Evolutionary conservation across 2,113 vertebrate species (phyloP).

Genomic region (Zapornia atra): DNA sequence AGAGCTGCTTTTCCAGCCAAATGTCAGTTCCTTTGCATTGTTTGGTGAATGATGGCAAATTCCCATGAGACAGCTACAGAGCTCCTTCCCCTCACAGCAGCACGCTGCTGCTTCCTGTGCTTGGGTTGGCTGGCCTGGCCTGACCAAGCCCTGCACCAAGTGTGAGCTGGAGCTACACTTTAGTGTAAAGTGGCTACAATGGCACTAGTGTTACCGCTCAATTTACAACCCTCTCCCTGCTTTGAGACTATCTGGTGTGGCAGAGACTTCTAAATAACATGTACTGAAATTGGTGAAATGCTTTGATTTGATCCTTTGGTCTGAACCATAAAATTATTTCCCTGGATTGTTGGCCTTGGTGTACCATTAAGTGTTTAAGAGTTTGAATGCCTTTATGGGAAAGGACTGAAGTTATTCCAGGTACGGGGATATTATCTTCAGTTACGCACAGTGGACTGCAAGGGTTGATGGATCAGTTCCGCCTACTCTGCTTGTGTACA

Average conservation of each 20-base stretch:
- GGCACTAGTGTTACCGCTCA: neutral
- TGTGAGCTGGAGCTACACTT: neutral
- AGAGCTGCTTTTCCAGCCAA: neutral
- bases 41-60: neutral
- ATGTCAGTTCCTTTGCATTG: fast-evolving
- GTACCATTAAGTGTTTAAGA: neutral
- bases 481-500: slow-evolving; percentile 20
- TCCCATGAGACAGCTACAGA: fast-evolving
- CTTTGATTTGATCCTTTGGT: neutral
- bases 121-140: neutral
- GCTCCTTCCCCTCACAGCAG: neutral
- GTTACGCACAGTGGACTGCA: neutral
- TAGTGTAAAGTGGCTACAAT: neutral
- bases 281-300: neutral
- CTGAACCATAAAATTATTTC: slow-evolving; percentile 17
- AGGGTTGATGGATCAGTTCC: neutral
- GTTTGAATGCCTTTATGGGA: neutral
- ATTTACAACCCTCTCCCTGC: neutral
- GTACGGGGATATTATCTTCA: neutral
- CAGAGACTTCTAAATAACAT: neutral
- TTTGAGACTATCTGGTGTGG: neutral
- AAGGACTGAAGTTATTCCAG: neutral
- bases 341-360: neutral
- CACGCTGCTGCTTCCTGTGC: fast-evolving
- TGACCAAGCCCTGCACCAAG: neutral